A percentile compares a stretch with the other conserved stretches of the same genome.
phyloP scores from a whole-genome alignment of 35 echinoderm and acorn worm species.

The Acanthaster planci region DNA sequence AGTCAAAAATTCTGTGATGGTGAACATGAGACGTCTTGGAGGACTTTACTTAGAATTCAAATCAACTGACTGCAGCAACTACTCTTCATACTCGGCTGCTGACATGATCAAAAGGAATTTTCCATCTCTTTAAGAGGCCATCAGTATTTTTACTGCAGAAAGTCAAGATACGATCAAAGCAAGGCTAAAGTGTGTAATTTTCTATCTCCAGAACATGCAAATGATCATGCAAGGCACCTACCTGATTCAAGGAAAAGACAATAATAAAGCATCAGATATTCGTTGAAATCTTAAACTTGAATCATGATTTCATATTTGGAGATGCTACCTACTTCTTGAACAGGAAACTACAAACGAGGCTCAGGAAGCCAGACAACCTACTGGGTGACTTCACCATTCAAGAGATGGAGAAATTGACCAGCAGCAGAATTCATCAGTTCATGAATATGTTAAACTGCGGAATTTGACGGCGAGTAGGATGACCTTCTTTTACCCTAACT shows the following conservation, averaged over 20 bases:
- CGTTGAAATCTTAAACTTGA: conserved; percentile 11
- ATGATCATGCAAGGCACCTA: conserved; percentile 18
- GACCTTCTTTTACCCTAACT: conserved; percentile 45
- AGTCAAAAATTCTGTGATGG: not conserved
- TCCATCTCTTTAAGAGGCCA: too few species aligned
- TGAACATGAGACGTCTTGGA: not conserved
- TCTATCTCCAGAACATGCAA: conserved; percentile 28
- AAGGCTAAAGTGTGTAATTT: conserved; percentile 16
- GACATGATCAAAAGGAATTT: too few species aligned
- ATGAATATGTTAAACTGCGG: not conserved
- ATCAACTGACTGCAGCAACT: too few species aligned
- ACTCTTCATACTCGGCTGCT: too few species aligned
- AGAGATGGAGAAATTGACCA: too few species aligned
- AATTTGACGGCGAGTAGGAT: conserved; percentile 33
- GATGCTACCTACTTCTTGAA: conserved; percentile 43
- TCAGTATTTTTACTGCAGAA: too few species aligned
- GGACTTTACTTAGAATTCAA: not conserved
- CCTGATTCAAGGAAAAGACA: conserved; percentile 17
- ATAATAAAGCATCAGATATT: conserved; percentile 28
- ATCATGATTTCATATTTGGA: conserved; percentile 36
- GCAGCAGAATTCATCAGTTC: not conserved
- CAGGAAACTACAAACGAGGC: conserved; percentile 39
- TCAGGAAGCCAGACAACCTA: conserved; percentile 24
- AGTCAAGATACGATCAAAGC: conserved; percentile 4
- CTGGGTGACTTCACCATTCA: conserved; percentile 19